Percentiles rank a stretch among this genome's conserved stretches.
These are phyloP conservation scores for Gobiocypris rarus DNA, from an alignment of 2,113 vertebrate genomes.

Conservation along the genomic window DNA sequence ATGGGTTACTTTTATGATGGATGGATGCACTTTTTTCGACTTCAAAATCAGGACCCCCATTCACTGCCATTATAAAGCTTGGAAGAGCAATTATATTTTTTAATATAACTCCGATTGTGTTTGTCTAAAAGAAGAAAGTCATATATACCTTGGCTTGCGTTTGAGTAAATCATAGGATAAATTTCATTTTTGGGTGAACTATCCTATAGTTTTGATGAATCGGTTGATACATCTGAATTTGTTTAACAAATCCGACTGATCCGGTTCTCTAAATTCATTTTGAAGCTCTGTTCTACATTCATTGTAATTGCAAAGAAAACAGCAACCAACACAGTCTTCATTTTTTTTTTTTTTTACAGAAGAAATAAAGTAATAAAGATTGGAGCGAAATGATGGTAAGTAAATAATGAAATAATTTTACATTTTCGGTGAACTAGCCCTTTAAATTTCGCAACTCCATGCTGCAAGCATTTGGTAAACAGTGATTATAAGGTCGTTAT, in stretches of 20 bases:
- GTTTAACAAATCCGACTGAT: neutral
- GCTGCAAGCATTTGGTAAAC: neutral
- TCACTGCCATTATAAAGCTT: no score
- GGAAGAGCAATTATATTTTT: no score
- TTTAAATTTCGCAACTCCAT: slow-evolving; percentile 4
- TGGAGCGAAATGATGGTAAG: neutral
- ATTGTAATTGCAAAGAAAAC: neutral
- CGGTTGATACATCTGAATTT: neutral
- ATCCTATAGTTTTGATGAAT: neutral
- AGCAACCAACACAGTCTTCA: neutral
- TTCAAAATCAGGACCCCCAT: no score
- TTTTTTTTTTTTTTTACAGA: neutral
- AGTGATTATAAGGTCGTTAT: neutral
- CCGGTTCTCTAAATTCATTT: neutral
- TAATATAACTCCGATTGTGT: no score
- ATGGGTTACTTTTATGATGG: no score
- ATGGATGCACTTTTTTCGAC: no score
- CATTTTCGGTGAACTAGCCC: neutral
- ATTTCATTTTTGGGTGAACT: no score
- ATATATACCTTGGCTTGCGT: no score
- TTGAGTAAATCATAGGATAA: no score
- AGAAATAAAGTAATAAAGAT: no score
- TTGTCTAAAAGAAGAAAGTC: no score
- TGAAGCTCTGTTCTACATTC: neutral
- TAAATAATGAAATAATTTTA: neutral